Evolutionary conservation across 1,140 invertebrate genomes (phyloP).

Genomic region (Armadillidium nasatum): DNA sequence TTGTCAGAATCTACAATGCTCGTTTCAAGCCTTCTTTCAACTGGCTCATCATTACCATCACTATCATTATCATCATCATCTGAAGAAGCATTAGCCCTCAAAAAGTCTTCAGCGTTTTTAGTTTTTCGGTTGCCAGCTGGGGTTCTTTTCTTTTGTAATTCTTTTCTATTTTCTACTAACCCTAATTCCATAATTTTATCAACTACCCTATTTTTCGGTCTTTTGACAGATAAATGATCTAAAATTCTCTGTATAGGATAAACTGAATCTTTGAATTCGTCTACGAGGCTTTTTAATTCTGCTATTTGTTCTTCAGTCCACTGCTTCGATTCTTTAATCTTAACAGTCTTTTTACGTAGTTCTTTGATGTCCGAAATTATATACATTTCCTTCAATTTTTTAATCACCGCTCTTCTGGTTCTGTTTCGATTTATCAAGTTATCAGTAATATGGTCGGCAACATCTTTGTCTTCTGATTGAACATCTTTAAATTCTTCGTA

Average conservation of each 20-base stretch:
- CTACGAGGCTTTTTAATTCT: constrained; percentile 55
- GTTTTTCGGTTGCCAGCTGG: neutral
- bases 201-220: constrained; percentile 58
- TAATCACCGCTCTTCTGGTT: constrained; percentile 68
- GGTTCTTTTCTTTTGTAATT: neutral
- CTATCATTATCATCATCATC: constrained; percentile 12
- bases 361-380: constrained; percentile 57
- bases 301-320: constrained; percentile 75
- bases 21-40: no score
- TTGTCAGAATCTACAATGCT: no score
- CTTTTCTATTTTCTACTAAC: constrained; percentile 50
- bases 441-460: constrained; percentile 73
- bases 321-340: constrained; percentile 53
- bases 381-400: constrained; percentile 74
- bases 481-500: constrained; percentile 52
- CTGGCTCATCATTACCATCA: neutral
- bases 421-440: constrained; percentile 66
- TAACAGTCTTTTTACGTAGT: constrained; percentile 14
- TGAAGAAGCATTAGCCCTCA: constrained; percentile 3
- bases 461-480: constrained; percentile 49
- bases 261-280: constrained; percentile 47
- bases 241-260: constrained; percentile 62
- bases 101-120: constrained; percentile 14
- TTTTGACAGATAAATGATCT: constrained; percentile 55
- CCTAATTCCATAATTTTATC: constrained; percentile 62